Conservation (phyloP, 2,113 vertebrate species). For the Melanotaenia duboulayi region DNA sequence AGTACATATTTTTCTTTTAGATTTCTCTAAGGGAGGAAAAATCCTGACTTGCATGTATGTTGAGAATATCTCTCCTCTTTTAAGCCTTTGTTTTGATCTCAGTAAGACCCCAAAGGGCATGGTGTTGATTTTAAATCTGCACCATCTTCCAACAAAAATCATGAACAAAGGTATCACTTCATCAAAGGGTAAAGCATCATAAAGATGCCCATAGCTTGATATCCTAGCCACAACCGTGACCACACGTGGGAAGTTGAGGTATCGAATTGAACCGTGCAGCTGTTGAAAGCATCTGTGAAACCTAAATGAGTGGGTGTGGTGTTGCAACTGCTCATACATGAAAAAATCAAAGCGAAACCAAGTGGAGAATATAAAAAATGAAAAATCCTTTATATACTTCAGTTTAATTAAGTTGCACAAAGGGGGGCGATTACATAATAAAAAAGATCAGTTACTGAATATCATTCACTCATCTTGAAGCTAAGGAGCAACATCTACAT, state of each 20-base stretch:
- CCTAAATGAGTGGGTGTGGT: neutral
- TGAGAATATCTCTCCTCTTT: neutral
- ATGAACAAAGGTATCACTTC: conserved; percentile 15
- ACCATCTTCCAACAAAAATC: neutral
- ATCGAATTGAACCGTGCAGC: conserved; percentile 6
- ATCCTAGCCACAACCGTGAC: conserved; percentile 21
- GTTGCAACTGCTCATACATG: neutral
- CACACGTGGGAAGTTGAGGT: conserved; percentile 2
- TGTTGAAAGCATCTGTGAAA: conserved; percentile 7
- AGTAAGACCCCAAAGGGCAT: neutral
- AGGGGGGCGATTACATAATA: neutral
- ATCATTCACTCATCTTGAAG: neutral
- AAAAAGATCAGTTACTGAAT: neutral
- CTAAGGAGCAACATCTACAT: neutral
- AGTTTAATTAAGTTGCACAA: neutral
- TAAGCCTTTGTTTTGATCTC: neutral
- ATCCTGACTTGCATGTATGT: neutral
- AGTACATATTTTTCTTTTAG: neutral
- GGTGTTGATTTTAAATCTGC: conserved; percentile 19
- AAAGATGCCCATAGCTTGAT: conserved; percentile 17
- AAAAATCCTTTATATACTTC: neutral
- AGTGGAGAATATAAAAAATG: neutral
- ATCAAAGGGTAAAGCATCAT: conserved; percentile 35
- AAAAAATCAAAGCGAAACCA: too few relatives aligned
- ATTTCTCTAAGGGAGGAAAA: neutral